Evolutionary conservation across 1,140 invertebrate species (phyloP).

Genomic region (Metopolophium dirhodum): DNA sequence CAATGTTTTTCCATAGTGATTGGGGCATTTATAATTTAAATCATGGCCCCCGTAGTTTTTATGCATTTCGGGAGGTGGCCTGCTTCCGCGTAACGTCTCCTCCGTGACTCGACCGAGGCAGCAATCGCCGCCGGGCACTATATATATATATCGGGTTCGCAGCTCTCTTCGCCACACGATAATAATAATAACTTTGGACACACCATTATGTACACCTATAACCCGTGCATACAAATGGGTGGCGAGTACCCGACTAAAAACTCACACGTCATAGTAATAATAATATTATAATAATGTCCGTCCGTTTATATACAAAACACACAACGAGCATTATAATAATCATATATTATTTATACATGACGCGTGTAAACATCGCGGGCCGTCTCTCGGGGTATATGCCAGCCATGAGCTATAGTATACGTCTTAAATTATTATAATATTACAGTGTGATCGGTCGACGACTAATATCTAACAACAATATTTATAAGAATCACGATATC

Average conservation of each 20-base stretch:
- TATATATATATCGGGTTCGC: neutral
- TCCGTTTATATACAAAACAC: neutral
- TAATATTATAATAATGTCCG: neutral
- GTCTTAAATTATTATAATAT: no score
- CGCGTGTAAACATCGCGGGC: neutral
- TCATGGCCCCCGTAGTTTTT: neutral
- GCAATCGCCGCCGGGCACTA: neutral
- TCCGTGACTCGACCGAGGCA: neutral
- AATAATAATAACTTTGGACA: neutral
- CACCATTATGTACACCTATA: no score
- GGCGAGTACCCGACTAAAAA: neutral
- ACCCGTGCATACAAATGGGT: neutral
- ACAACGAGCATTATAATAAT: neutral
- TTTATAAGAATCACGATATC: neutral
- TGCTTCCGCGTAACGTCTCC: neutral
- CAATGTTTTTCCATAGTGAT: no score
- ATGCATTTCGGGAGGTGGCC: neutral
- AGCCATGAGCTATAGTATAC: no score
- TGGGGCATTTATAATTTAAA: no score
- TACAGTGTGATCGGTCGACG: neutral
- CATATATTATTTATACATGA: neutral
- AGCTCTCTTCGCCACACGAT: neutral
- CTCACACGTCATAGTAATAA: neutral
- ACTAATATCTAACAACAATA: neutral
- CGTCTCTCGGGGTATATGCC: neutral